Evolutionary conservation across 2,797 vertebrate genomes (phyloP).

Genomic region (Hemitrygon akajei): DNA sequence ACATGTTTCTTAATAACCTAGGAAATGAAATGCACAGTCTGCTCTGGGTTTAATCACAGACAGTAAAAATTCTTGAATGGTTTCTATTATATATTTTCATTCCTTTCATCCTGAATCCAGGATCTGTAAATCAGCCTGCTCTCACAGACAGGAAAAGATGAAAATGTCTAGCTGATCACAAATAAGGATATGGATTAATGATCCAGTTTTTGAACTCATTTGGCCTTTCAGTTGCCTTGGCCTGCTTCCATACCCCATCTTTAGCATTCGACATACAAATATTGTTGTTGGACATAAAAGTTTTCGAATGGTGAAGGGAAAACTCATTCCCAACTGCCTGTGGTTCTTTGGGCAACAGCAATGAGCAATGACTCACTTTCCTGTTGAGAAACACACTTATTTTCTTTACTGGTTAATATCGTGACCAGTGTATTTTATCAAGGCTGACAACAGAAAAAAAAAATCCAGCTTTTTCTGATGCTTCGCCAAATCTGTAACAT

Average conservation of each 20-base stretch:
- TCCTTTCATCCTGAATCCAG: background rate
- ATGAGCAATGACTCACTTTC: slow-evolving; percentile 28
- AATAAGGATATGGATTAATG: background rate
- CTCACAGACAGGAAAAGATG: background rate
- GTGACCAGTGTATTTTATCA: background rate
- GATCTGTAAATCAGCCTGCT: background rate
- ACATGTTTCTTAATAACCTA: background rate
- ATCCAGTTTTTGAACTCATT: background rate
- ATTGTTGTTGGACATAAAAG: background rate
- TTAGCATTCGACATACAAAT: too few species aligned
- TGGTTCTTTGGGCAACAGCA: background rate
- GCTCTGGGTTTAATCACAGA: slow-evolving; percentile 30
- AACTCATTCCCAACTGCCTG: background rate
- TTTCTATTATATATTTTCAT: slow-evolving; percentile 30
- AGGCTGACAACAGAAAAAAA: background rate
- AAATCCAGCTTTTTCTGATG: background rate
- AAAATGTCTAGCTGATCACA: background rate
- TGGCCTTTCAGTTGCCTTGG: background rate
- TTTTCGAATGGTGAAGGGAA: background rate
- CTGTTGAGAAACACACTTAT: slow-evolving; percentile 18
- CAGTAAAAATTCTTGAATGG: slow-evolving; percentile 3
- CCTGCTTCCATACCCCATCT: background rate
- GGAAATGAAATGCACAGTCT: slow-evolving; percentile 5
- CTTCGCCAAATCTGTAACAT: background rate
- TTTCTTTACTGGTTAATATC: background rate